Evolutionary conservation across 2,888 invertebrate genomes (phyloP).

Genomic region (Dolichopus griseipennis): DNA sequence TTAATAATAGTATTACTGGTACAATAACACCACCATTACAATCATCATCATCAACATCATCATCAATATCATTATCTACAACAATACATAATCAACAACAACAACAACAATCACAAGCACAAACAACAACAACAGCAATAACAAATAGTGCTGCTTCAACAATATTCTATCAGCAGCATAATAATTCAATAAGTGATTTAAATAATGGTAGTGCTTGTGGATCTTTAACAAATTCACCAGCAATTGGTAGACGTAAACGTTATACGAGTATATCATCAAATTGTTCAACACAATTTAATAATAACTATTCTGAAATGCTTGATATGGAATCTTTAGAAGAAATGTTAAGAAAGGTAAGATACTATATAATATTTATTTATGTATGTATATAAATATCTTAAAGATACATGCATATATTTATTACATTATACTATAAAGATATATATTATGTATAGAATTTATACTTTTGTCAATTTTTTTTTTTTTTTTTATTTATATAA

Average conservation of each 20-base stretch:
- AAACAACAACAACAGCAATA: constrained; percentile 23
- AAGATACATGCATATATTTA: too few relatives aligned
- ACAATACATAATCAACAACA: too few relatives aligned
- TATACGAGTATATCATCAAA: constrained; percentile 52
- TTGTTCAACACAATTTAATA: constrained; percentile 54
- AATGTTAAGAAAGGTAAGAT: constrained; percentile 66
- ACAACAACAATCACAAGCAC: constrained; percentile 23
- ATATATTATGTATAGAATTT: too few relatives aligned
- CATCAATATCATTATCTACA: constrained; percentile 7
- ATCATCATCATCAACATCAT: constrained; percentile 12
- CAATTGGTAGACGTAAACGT: constrained; percentile 54
- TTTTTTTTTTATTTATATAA: too few relatives aligned
- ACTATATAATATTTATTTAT: neutral
- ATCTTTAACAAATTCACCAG: constrained; percentile 43
- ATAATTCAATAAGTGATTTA: constrained; percentile 18
- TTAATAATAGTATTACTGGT: too few relatives aligned
- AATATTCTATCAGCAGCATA: constrained; percentile 12
- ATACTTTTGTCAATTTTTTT: too few relatives aligned
- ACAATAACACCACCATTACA: neutral
- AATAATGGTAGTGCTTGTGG: constrained; percentile 34
- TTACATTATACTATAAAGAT: too few relatives aligned
- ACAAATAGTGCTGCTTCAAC: constrained; percentile 14
- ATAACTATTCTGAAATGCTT: constrained; percentile 51
- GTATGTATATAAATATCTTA: neutral
- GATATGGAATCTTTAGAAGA: constrained; percentile 71